Base-by-base conservation (phyloP, 2,888 invertebrate genomes). In the Thereva nobilitata region DNA sequence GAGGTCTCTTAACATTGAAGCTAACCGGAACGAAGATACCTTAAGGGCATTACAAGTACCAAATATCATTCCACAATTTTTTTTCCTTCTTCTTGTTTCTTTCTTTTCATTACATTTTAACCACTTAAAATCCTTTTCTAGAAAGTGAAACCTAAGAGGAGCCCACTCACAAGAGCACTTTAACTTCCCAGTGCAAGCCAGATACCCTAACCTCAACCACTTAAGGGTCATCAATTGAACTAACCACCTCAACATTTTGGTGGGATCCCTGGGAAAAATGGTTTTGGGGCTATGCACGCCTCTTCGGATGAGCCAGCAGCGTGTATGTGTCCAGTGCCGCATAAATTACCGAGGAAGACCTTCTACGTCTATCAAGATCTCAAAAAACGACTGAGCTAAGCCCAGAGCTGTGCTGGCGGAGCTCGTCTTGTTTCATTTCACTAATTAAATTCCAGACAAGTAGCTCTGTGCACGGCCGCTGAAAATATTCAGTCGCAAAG, bases 371-470 rank as follows among this genome's bases (percentile, higher is more conserved):
- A 49, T 37, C 40, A 23, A 41, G 61, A 41, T 50, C 37, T 61
- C 12, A 40, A 41, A 44, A 59, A 47, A 47, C 57, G 37, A 37
- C 6, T 4, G 55, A 12, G 23, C 38, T 9, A 38, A 23, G 8
- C 38, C 7, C 38, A 23, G 40, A 41, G 35, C 50, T 34, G 41
- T n/a, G 47, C 49, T 37, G 53, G 38, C 53, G 41, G 10, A 40
- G 40, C 9, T 35, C 61, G 61, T 53, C 61, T 50, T 50, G 34
- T 35, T 50, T 50, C 41, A 64, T 67, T 67, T 67, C 64, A 67
- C 56, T 54, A 63, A 67, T 63, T 64, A 63, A 67, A 67, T 67
- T 67, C 67, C 67, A 67, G 64, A 55, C 67, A 64, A 67, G 67
- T 67, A 67, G 23, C 23, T n/a, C n/a, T 23, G 23, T 23, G 23